These are phyloP conservation scores for Eurytoma adleriae DNA, from an alignment of 2,888 invertebrate genomes.

Conservation along the genomic window DNA sequence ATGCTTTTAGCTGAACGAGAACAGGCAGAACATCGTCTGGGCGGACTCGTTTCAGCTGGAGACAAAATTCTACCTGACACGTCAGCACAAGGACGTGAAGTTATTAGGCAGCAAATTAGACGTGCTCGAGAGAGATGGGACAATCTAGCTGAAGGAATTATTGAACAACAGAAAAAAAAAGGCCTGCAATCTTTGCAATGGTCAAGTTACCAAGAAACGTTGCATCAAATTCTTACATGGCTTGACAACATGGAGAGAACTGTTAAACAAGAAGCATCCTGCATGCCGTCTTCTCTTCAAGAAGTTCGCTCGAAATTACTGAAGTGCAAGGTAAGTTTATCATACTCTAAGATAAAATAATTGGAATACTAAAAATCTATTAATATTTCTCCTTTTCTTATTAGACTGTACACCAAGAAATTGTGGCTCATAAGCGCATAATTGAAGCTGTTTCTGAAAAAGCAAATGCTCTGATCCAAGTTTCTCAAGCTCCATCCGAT, in stretches of 20 bases:
- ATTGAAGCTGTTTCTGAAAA: constrained; percentile 94
- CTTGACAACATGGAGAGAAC: constrained; percentile 89
- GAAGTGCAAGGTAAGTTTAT: constrained; percentile 82
- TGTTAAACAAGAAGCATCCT: constrained; percentile 83
- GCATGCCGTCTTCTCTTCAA: constrained; percentile 86
- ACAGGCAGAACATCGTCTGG: constrained; percentile 88
- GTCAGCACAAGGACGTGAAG: constrained; percentile 92
- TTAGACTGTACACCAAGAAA: constrained; percentile 90
- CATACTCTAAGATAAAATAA: constrained; percentile 5
- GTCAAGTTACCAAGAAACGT: constrained; percentile 90
- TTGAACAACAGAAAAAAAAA: constrained; percentile 89
- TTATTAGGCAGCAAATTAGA: constrained; percentile 89
- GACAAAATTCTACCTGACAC: constrained; percentile 96
- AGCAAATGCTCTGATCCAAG: constrained; percentile 83
- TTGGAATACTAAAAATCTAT: background rate
- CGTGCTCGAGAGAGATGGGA: constrained; percentile 92
- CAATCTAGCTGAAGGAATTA: constrained; percentile 87
- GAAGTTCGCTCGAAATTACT: constrained; percentile 90
- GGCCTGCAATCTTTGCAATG: constrained; percentile 90
- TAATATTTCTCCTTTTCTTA: background rate
- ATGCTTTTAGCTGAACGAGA: constrained; percentile 88
- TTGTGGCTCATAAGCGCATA: constrained; percentile 91
- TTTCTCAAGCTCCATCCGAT: constrained; percentile 78
- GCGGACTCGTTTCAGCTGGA: constrained; percentile 85
- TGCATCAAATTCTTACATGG: constrained; percentile 91